These are phyloP conservation scores for Temnothorax longispinosus DNA, from an alignment of 1,140 invertebrate genomes.

Conservation along the genomic window DNA sequence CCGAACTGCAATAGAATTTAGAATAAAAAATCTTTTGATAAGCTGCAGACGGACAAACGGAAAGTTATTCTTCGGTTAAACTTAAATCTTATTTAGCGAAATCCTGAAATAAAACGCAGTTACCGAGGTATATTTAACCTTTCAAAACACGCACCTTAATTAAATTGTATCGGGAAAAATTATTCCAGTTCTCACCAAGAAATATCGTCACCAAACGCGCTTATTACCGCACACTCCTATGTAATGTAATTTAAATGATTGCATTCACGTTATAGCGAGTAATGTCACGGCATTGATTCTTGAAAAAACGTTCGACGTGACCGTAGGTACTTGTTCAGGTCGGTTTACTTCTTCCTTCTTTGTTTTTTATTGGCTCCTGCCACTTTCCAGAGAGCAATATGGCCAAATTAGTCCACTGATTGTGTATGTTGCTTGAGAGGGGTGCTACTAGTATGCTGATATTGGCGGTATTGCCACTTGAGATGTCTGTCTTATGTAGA, in stretches of 20 bases:
- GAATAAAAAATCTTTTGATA: neutral
- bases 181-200: constrained; percentile 9
- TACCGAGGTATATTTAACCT: neutral
- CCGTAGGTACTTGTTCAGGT: neutral
- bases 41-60: neutral
- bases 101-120: neutral
- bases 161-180: constrained; percentile 10
- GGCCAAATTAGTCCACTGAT: no score
- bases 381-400: no score
- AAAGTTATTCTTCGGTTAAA: neutral
- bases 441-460: no score
- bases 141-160: neutral
- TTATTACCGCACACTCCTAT: neutral
- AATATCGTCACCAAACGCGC: constrained; percentile 5
- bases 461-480: no score
- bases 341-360: no score
- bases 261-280: constrained; percentile 8
- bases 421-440: no score
- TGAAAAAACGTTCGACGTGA: constrained; percentile 17
- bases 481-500: no score
- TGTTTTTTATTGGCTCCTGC: no score
- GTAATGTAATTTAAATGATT: constrained; percentile 41
- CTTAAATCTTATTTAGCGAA: neutral
- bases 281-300: constrained; percentile 33
- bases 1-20: neutral